A percentile compares a stretch with the other conserved stretches of the same genome.
Conservation (phyloP, 2,888 invertebrate species). For the Homarus gammarus region DNA sequence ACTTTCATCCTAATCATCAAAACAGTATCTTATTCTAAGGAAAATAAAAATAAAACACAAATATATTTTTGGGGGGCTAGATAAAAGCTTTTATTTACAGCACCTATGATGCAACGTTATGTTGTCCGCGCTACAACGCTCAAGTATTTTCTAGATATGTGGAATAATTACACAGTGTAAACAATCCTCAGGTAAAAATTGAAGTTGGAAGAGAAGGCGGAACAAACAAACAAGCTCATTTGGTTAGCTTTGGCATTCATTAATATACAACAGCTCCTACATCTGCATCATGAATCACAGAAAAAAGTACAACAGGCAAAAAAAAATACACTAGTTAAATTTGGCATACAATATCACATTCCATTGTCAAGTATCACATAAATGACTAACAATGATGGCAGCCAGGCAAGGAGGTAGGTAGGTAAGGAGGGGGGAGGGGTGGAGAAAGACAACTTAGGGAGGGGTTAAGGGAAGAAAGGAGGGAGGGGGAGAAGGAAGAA, state of each 20-base stretch:
- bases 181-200: conserved; percentile 30
- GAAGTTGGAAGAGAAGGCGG: conserved; percentile 7
- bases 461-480: no score
- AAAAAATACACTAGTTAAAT: conserved; percentile 41
- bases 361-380: conserved; percentile 45
- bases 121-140: neutral
- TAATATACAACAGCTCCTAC: conserved; percentile 40
- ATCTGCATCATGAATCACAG: conserved; percentile 36
- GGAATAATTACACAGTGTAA: conserved; percentile 38
- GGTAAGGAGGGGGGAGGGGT: neutral
- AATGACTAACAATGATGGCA: conserved; percentile 12
- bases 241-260: conserved; percentile 48
- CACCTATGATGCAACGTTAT: conserved; percentile 8
- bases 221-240: conserved; percentile 48
- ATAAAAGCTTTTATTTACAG: conserved; percentile 48
- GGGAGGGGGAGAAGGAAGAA: neutral
- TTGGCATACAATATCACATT: conserved; percentile 62
- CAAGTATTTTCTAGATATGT: conserved; percentile 2
- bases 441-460: neutral
- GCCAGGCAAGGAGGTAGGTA: neutral
- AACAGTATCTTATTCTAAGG: no score
- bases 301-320: conserved; percentile 4
- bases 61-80: conserved; percentile 6
- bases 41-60: no score
- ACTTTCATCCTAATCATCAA: no score